phyloP scores from a whole-genome alignment of 2,888 invertebrate species.

The Sarcophaga variegata region DNA sequence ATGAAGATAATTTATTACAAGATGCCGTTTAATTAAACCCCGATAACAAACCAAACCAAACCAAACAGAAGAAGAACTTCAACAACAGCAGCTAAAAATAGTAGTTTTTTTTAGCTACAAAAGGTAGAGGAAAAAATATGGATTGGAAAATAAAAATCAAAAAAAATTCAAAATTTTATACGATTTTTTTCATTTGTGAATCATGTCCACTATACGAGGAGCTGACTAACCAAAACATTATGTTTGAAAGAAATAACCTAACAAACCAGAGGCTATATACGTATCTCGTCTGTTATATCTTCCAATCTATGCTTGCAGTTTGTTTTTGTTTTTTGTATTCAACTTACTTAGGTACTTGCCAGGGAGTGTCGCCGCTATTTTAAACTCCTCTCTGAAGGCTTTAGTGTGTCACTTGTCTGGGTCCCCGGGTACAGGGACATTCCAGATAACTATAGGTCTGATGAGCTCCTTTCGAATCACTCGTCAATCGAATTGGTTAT shows the following conservation, averaged over 20 bases:
- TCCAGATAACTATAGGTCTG: no score
- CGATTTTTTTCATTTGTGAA: constrained; percentile 4
- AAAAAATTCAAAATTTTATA: constrained; percentile 21
- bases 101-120: constrained; percentile 33
- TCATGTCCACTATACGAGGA: neutral
- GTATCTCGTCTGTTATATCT: neutral
- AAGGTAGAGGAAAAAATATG: constrained; percentile 58
- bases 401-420: no score
- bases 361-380: no score
- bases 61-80: constrained; percentile 61
- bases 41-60: constrained; percentile 75
- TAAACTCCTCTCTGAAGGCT: no score
- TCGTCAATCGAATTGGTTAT: no score
- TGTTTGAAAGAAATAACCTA: neutral
- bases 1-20: constrained; percentile 82
- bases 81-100: constrained; percentile 47
- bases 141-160: neutral
- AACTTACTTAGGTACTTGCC: no score
- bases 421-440: no score
- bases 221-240: neutral
- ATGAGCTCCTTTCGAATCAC: no score
- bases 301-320: no score
- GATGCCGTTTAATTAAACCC: constrained; percentile 82
- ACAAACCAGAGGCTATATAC: neutral
- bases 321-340: no score